Evolutionary conservation across 2,888 invertebrate genomes (phyloP).

Genomic region (Cylindroiulus punctatus): DNA sequence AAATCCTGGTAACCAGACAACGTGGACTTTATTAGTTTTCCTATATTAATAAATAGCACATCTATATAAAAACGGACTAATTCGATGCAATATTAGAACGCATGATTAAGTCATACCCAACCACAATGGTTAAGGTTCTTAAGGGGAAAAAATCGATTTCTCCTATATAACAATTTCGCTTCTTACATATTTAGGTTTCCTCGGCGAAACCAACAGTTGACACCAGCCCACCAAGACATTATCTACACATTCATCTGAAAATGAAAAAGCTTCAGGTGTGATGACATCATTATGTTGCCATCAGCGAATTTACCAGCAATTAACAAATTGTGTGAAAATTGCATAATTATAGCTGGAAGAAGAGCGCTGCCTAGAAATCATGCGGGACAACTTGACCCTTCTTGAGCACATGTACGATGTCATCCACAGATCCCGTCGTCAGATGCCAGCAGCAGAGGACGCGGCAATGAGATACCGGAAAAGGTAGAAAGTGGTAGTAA

Average conservation of each 20-base stretch:
- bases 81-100: neutral
- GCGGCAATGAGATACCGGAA: neutral
- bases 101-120: neutral
- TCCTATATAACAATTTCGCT: neutral
- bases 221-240: slow-evolving; percentile 49
- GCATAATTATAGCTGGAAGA: slow-evolving; percentile 46
- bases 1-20: neutral
- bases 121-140: no score
- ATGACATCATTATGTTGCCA: neutral
- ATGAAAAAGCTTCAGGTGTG: slow-evolving; percentile 52
- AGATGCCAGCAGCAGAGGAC: slow-evolving; percentile 16
- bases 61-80: neutral
- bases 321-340: neutral
- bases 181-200: slow-evolving; percentile 26
- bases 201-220: slow-evolving; percentile 50
- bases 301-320: no score
- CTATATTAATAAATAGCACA: neutral
- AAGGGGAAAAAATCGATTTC: neutral
- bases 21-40: neutral
- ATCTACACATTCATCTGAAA: slow-evolving; percentile 53
- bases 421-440: slow-evolving; percentile 29
- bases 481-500: neutral
- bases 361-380: slow-evolving; percentile 51
- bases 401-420: slow-evolving; percentile 50
- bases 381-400: slow-evolving; percentile 54